Conservation (phyloP, 2,113 vertebrate genomes). For the Lontra canadensis region DNA sequence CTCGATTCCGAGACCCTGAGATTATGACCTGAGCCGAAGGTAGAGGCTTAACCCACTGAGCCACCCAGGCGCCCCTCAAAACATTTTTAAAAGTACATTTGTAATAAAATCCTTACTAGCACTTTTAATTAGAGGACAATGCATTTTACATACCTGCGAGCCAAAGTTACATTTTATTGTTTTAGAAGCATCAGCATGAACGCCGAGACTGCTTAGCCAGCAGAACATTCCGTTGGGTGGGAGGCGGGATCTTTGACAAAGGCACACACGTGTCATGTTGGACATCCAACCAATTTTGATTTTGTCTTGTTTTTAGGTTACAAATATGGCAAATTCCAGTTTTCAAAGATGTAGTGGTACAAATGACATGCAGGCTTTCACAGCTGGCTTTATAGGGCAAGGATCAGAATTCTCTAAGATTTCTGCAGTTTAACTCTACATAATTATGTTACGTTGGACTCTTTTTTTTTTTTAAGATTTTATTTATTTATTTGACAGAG, state of each 20-base stretch:
- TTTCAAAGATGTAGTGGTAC: not conserved
- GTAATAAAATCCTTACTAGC: not conserved
- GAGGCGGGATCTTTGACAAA: not conserved
- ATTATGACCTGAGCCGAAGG: too few relatives aligned
- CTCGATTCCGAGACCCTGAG: too few relatives aligned
- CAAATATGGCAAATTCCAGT: not conserved
- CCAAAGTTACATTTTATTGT: not conserved
- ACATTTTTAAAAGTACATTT: not conserved
- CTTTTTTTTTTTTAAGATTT: too few relatives aligned
- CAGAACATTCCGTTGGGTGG: not conserved
- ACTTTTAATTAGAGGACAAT: not conserved
- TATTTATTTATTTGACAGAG: too few relatives aligned
- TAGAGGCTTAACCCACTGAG: too few relatives aligned
- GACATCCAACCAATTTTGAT: not conserved
- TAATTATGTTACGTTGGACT: not conserved
- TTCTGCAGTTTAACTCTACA: not conserved
- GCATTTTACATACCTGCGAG: not conserved
- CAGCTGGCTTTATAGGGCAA: not conserved
- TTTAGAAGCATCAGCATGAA: not conserved
- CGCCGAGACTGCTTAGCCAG: not conserved
- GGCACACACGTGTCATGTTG: not conserved
- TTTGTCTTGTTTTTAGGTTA: not conserved
- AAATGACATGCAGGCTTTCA: not conserved
- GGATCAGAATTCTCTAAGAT: not conserved
- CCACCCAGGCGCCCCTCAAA: not conserved